These are phyloP conservation scores for Actinia tenebrosa DNA, from an alignment of 64 coral and sea anemone genomes.

Conservation along the genomic window DNA sequence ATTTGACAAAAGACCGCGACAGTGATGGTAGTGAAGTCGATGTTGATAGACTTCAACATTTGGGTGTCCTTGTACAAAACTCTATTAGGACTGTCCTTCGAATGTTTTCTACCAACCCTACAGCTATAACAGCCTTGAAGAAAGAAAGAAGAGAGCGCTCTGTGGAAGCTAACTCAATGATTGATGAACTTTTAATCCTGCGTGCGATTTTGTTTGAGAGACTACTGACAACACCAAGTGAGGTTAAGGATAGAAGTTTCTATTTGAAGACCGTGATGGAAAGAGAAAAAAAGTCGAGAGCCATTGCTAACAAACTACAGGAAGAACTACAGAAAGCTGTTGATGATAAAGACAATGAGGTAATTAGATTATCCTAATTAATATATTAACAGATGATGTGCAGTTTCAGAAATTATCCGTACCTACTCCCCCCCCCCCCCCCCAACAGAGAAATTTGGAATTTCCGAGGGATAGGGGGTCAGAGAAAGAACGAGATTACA, in stretches of 20 bases:
- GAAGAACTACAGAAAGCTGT: constrained; percentile 71
- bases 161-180: constrained; percentile 63
- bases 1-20: not conserved
- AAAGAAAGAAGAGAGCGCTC: constrained; percentile 69
- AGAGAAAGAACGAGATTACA: too few relatives aligned
- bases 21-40: constrained; percentile 10
- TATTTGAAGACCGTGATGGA: constrained; percentile 79
- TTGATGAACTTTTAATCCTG: constrained; percentile 62
- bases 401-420: too few relatives aligned
- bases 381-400: not conserved
- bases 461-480: too few relatives aligned
- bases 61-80: constrained; percentile 56
- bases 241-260: constrained; percentile 73
- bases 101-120: constrained; percentile 81
- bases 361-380: constrained; percentile 11
- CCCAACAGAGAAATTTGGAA: too few relatives aligned
- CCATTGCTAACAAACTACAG: constrained; percentile 70
- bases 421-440: too few relatives aligned
- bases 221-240: constrained; percentile 79
- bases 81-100: constrained; percentile 77
- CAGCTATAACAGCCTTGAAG: constrained; percentile 69
- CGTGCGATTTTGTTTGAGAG: constrained; percentile 85
- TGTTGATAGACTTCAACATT: constrained; percentile 6
- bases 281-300: constrained; percentile 81
- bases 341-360: constrained; percentile 93